These are phyloP conservation scores for Sinhomidia bicolor DNA, from an alignment of 2,888 invertebrate species.

Conservation along the genomic window DNA sequence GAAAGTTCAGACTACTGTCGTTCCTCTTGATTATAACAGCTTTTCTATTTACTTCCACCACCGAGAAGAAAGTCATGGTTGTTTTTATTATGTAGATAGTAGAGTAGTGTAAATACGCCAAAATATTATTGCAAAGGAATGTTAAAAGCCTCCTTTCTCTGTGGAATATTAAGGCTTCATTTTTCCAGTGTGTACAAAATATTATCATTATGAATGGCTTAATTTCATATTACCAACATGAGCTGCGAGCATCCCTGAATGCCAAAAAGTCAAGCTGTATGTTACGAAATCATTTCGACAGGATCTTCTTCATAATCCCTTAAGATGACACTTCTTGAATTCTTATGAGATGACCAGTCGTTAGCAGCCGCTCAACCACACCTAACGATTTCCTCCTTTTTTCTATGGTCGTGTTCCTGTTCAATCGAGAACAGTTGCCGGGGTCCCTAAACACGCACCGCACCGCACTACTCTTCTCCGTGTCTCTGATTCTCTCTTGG, in stretches of 20 bases:
- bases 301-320: slow-evolving; percentile 58
- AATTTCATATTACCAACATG: slow-evolving; percentile 18
- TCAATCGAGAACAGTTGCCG: not conserved
- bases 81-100: no score
- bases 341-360: slow-evolving; percentile 59
- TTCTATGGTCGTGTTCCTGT: slow-evolving; percentile 7
- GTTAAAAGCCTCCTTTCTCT: no score
- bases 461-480: no score
- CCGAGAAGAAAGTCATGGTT: no score
- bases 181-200: not conserved
- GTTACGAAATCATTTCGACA: slow-evolving; percentile 60
- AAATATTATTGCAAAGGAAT: no score
- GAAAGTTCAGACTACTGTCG: not conserved
- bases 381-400: slow-evolving; percentile 47
- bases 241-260: not conserved
- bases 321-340: slow-evolving; percentile 54
- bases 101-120: no score
- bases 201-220: slow-evolving; percentile 23
- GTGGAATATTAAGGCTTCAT: no score
- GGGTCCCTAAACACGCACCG: no score
- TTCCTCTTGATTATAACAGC: not conserved
- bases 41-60: no score
- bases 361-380: slow-evolving; percentile 52
- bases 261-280: slow-evolving; percentile 56
- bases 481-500: no score